Conservation (phyloP, 2,113 vertebrate genomes). For the Ginglymostoma cirratum region DNA sequence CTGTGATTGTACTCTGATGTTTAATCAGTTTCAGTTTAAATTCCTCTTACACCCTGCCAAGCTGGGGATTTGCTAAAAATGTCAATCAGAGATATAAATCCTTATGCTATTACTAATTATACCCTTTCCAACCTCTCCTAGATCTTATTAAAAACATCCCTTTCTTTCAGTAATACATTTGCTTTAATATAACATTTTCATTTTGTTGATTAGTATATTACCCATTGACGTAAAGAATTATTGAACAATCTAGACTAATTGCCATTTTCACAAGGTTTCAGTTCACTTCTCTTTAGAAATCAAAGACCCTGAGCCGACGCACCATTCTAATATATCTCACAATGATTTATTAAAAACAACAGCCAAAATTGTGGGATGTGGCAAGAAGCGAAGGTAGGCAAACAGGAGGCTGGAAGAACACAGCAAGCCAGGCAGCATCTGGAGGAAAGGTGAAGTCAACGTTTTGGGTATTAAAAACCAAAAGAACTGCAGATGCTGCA, state of each 20-base stretch:
- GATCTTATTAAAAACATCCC: background rate
- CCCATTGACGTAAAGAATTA: background rate
- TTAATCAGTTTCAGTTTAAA: background rate
- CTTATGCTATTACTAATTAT: background rate
- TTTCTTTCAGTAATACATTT: background rate
- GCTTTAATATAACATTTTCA: background rate
- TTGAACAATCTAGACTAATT: background rate
- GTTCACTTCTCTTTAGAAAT: background rate
- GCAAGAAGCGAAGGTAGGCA: too few relatives aligned
- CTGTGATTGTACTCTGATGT: background rate
- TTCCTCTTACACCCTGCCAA: background rate
- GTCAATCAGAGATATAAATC: background rate
- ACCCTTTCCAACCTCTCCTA: background rate
- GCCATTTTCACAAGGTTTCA: background rate
- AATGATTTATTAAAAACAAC: background rate
- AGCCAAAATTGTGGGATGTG: background rate
- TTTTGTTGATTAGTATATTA: background rate
- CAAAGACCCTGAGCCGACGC: background rate
- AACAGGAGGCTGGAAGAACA: too few relatives aligned
- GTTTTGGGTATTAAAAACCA: too few relatives aligned
- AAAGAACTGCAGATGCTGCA: too few relatives aligned
- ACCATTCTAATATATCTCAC: background rate
- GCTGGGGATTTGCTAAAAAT: background rate
- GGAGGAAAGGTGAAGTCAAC: too few relatives aligned
- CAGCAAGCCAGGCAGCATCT: too few relatives aligned